Base-by-base conservation (phyloP, 2,797 vertebrate species). In the Zonotrichia albicollis region DNA sequence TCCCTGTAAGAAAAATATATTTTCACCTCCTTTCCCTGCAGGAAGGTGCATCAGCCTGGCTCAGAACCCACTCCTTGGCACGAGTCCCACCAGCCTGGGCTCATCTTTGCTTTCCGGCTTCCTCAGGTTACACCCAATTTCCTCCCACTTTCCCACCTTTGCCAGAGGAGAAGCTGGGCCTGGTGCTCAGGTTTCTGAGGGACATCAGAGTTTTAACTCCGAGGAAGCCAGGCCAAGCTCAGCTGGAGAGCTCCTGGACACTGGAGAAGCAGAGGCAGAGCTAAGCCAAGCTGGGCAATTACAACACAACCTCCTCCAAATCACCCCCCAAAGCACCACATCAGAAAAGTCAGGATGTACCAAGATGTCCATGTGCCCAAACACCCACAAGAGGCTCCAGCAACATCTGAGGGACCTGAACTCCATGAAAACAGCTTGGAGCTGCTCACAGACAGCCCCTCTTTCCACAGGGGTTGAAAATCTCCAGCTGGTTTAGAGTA, bases 361-460 rank as follows among this genome's bases (percentile, higher is more conserved):
- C 57, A 43, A 48, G 68, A 40, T 0, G 0, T 48, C 38, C 23
- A 3, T 0, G 1, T 30, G 75, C 42, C 20, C 14, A 19, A 22
- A n/a, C 17, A 57, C 13, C 34, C 51, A 66, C 4, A 4, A 17
- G 17, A 64, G 14, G 9, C 30, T 68, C 85, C 38, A 65, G 18
- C 23, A 83, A 15, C 4, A 62, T 9, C n/a, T 9, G 17, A 13
- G 21, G 18, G 68, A 87, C 42, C 45, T 13, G 25, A 78, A 51
- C 38, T n/a, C 46, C 27, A 13, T 2, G 4, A 43, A 53, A 87
- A 32, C 40, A 64, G 13, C 51, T 67, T 79, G 54, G 38, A 90
- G 46, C 20, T 57, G 30, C 74, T 78, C 75, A 53, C 0, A 4
- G 7, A 13, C 32, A 68, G 11, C 13, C 45, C 51, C 6, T 42